These are phyloP conservation scores for Enhydra lutris DNA, from an alignment of 2,113 vertebrate genomes.

Conservation along the genomic window DNA sequence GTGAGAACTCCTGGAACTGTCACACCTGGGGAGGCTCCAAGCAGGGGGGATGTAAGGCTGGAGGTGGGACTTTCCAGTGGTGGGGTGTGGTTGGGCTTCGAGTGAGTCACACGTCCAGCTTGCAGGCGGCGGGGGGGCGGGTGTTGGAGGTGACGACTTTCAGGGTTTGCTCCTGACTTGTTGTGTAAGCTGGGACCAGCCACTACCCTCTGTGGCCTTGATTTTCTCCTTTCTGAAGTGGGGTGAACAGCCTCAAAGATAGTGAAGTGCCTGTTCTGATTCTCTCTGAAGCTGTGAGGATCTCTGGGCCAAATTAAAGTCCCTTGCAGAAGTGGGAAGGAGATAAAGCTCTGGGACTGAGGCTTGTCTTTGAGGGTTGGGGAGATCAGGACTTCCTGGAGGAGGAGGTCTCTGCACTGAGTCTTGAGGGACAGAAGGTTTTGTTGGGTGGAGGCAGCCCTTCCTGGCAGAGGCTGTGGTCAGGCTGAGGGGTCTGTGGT, in stretches of 20 bases:
- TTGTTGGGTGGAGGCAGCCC: neutral
- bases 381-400: neutral
- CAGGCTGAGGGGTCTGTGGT: neutral
- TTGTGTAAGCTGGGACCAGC: neutral
- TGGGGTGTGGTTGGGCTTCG: neutral
- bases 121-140: neutral
- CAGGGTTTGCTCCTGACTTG: neutral
- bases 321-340: neutral
- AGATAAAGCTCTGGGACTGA: neutral
- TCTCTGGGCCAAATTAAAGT: neutral
- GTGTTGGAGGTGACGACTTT: neutral
- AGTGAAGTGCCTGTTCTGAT: neutral
- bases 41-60: neutral
- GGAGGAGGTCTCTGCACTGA: neutral
- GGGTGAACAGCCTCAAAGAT: neutral
- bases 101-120: neutral
- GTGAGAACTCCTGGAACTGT: neutral
- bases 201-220: neutral
- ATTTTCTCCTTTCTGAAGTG: neutral
- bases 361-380: neutral
- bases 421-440: neutral
- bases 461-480: neutral
- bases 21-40: neutral
- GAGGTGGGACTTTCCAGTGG: neutral
- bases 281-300: neutral